Percentiles rank a stretch among this genome's conserved stretches.
Conservation (phyloP, 2,797 vertebrate genomes). For the Helostoma temminkii region DNA sequence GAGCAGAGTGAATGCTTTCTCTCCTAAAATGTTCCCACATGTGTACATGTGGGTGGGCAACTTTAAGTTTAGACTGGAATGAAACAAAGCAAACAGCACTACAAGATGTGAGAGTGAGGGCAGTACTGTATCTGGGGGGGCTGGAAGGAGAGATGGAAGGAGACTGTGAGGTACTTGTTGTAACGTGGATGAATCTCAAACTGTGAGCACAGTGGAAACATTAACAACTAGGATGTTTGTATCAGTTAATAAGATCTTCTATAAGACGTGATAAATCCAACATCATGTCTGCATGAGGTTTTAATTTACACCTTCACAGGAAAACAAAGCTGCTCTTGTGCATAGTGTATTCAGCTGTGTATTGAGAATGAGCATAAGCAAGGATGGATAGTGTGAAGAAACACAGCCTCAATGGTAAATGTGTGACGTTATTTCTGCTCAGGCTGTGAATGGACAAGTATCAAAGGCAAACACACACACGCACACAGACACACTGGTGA, state of each 20-base stretch:
- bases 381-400: conserved; percentile 82
- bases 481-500: conserved; percentile 11
- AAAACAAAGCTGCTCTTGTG: conserved; percentile 9
- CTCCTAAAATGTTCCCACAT: conserved; percentile 80
- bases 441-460: conserved; percentile 44
- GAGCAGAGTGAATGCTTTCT: conserved; percentile 53
- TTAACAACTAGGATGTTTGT: conserved; percentile 24
- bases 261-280: no score
- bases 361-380: conserved; percentile 78
- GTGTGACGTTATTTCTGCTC: conserved; percentile 61
- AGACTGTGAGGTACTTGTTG: neutral
- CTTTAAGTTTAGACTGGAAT: conserved; percentile 62
- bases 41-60: conserved; percentile 78
- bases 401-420: conserved; percentile 80
- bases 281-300: conserved; percentile 1
- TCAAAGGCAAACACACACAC: conserved; percentile 34
- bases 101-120: conserved; percentile 6
- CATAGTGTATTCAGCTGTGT: conserved; percentile 51
- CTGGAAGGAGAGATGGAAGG: conserved; percentile 9
- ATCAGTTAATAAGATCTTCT: neutral
- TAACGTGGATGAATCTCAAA: neutral
- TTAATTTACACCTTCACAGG: conserved; percentile 5
- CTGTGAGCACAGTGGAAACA: conserved; percentile 13
- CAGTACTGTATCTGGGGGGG: neutral
- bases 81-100: conserved; percentile 63